Conservation (phyloP, 2,888 invertebrate genomes). For the Phorcus lineatus region DNA sequence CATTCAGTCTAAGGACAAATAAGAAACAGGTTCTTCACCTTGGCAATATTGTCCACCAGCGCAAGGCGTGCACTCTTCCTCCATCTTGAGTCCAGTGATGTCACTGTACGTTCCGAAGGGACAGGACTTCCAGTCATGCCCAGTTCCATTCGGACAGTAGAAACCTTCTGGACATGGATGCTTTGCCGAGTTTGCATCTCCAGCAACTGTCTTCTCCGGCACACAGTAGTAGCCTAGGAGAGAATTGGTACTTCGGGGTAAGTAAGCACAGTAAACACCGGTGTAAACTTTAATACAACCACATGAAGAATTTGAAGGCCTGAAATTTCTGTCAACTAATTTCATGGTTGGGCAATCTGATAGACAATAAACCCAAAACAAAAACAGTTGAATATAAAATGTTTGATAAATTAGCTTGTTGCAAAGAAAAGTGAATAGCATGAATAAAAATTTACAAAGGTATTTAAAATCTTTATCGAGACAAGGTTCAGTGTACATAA, state of each 20-base stretch:
- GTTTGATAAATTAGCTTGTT: too few species aligned
- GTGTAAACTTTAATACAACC: too few species aligned
- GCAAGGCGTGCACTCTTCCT: conserved; percentile 63
- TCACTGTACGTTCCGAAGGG: conserved; percentile 66
- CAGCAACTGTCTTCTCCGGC: conserved; percentile 62
- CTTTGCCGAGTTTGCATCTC: conserved; percentile 57
- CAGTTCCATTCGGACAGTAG: conserved; percentile 73
- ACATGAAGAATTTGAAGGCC: too few species aligned
- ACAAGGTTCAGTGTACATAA: too few species aligned
- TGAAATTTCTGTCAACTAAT: too few species aligned
- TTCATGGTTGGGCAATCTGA: too few species aligned
- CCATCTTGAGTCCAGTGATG: conserved; percentile 51
- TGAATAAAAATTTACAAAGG: too few species aligned
- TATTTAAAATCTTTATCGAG: too few species aligned
- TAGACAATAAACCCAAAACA: too few species aligned
- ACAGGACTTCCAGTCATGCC: conserved; percentile 70
- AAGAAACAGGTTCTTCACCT: conserved; percentile 43
- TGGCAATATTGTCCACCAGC: conserved; percentile 61
- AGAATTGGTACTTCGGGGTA: background rate
- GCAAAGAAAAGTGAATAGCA: too few species aligned
- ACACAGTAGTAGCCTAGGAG: conserved; percentile 71
- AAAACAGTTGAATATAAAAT: too few species aligned
- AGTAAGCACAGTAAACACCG: too few species aligned
- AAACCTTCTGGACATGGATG: conserved; percentile 67
- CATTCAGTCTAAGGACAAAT: background rate